phyloP scores from a whole-genome alignment of 2,888 invertebrate species.

The Drosophila histrio region DNA sequence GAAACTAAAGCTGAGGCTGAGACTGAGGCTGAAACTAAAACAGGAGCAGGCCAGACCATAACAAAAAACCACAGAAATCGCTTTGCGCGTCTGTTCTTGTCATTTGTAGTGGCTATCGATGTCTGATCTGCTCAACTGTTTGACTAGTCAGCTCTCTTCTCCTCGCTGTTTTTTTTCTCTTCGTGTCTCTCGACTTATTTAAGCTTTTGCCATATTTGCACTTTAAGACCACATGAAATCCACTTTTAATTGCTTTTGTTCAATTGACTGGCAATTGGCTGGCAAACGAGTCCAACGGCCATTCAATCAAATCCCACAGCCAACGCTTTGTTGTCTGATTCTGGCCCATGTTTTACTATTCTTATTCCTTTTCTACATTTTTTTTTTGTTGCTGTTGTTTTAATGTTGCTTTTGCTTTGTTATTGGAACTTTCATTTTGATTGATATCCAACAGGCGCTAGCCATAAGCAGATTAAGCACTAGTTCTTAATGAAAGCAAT shows the following conservation, averaged over 20 bases:
- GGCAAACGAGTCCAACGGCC: conserved; percentile 19
- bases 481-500: conserved; percentile 73
- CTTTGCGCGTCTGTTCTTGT: conserved; percentile 33
- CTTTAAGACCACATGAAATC: conserved; percentile 76
- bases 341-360: conserved; percentile 17
- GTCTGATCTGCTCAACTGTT: conserved; percentile 42
- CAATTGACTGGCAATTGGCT: conserved; percentile 77
- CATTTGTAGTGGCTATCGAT: conserved; percentile 35
- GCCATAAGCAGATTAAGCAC: conserved; percentile 70
- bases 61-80: conserved; percentile 65
- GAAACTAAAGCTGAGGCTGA: neutral
- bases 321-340: conserved; percentile 55
- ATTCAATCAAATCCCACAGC: conserved; percentile 62
- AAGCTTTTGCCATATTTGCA: conserved; percentile 68
- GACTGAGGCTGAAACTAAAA: conserved; percentile 1
- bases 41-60: conserved; percentile 19
- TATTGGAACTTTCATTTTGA: conserved; percentile 59
- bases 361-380: neutral
- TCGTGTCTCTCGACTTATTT: conserved; percentile 56
- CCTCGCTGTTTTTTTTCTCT: neutral
- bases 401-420: conserved; percentile 48
- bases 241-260: conserved; percentile 83
- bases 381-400: conserved; percentile 4
- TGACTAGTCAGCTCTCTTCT: conserved; percentile 11
- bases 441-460: conserved; percentile 64